phyloP scores from a whole-genome alignment of 2,888 invertebrate species.

The Caenorhabditis auriculariae region DNA sequence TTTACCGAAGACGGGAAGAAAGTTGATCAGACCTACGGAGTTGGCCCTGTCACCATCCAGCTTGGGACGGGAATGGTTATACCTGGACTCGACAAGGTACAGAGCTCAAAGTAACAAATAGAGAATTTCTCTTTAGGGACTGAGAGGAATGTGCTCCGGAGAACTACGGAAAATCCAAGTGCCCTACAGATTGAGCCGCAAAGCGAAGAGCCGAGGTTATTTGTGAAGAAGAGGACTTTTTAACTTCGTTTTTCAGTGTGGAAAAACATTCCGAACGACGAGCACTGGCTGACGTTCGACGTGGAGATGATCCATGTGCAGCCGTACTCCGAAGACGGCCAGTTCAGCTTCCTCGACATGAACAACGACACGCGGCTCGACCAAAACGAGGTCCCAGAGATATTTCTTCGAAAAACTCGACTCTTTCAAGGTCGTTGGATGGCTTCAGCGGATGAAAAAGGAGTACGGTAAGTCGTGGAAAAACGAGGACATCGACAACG shows the following conservation, averaged over 20 bases:
- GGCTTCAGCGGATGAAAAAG: slow-evolving; percentile 50
- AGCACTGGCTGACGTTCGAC: slow-evolving; percentile 61
- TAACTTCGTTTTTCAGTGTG: slow-evolving; percentile 49
- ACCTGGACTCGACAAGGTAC: slow-evolving; percentile 62
- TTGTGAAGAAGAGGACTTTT: not conserved
- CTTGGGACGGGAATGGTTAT: slow-evolving; percentile 62
- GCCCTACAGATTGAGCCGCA: slow-evolving; percentile 58
- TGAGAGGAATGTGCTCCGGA: slow-evolving; percentile 57
- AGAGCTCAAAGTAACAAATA: not conserved
- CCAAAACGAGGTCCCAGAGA: slow-evolving; percentile 39
- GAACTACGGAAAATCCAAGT: slow-evolving; percentile 60
- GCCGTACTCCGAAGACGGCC: slow-evolving; percentile 43
- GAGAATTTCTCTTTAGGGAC: slow-evolving; percentile 40
- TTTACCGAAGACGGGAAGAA: slow-evolving; percentile 44
- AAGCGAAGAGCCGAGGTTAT: slow-evolving; percentile 55
- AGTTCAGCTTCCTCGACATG: slow-evolving; percentile 57
- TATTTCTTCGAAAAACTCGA: not conserved
- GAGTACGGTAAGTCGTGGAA: slow-evolving; percentile 61
- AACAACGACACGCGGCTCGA: slow-evolving; percentile 53
- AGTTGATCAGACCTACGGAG: slow-evolving; percentile 52
- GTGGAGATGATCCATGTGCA: slow-evolving; percentile 56
- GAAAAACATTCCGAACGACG: slow-evolving; percentile 62
- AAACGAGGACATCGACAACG: slow-evolving; percentile 61
- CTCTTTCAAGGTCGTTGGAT: slow-evolving; percentile 37
- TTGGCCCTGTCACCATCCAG: slow-evolving; percentile 57